These are phyloP conservation scores for Chesias legatella DNA, from an alignment of 2,888 invertebrate genomes.

Conservation along the genomic window DNA sequence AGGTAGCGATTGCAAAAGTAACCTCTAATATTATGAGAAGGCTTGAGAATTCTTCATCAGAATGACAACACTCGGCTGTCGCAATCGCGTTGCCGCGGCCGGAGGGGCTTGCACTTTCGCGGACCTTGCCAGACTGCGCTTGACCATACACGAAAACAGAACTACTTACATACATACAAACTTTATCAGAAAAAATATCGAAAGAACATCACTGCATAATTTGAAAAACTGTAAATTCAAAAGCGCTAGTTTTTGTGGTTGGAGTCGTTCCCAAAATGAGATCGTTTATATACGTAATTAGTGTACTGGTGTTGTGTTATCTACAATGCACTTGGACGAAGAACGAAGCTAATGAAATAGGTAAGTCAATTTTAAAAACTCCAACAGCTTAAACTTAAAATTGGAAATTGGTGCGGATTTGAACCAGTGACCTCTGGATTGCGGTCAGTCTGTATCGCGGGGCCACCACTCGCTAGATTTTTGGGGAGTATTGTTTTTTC, in stretches of 20 bases:
- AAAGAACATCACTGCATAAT: too few relatives aligned
- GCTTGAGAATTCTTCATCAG: constrained; percentile 30
- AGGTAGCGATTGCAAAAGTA: constrained; percentile 19
- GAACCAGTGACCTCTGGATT: too few relatives aligned
- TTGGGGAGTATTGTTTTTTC: too few relatives aligned
- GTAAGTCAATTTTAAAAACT: constrained; percentile 37
- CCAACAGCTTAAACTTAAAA: too few relatives aligned
- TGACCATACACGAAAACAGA: constrained; percentile 33
- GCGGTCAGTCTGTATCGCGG: too few relatives aligned
- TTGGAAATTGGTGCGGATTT: too few relatives aligned
- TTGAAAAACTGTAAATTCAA: constrained; percentile 6
- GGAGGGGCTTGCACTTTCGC: constrained; percentile 60
- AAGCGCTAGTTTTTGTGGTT: background rate
- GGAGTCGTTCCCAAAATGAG: constrained; percentile 36
- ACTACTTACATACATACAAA: constrained; percentile 10
- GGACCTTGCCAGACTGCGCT: constrained; percentile 38
- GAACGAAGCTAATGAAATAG: constrained; percentile 48
- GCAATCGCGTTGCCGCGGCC: constrained; percentile 35
- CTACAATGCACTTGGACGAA: constrained; percentile 42
- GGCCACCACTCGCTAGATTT: too few relatives aligned
- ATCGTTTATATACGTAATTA: constrained; percentile 33
- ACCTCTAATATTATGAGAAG: constrained; percentile 19
- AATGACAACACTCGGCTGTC: constrained; percentile 38
- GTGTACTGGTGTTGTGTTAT: constrained; percentile 48
- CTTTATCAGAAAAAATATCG: constrained; percentile 9